Evolutionary conservation across 2,797 vertebrate genomes (phyloP), one percentile per base, ranked within the genome.

Genomic region (Erpetoichthys calabaricus): DNA sequence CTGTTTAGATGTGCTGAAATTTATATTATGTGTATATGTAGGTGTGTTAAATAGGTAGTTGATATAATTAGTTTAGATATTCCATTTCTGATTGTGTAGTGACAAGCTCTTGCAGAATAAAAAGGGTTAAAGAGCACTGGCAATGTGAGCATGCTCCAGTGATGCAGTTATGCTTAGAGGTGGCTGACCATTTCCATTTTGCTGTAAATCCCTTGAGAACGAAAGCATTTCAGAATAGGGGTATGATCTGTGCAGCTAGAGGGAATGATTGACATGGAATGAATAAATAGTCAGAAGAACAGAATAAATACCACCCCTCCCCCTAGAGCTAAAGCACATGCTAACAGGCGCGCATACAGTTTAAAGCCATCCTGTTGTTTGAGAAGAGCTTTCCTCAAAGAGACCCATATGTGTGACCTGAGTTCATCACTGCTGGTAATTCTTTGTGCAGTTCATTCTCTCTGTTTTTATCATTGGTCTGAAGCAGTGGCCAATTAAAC

Each of bases 221-320:
- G 57, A 71, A 68, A 58, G 57, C 46, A 5, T 68, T 78, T 77
- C 63, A 57, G 69, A 67, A 66, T 0, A 49, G 1, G 60, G 55
- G 57, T 64, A 62, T 68, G 67, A 65, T 63, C 67, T 63, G 49
- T 47, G 63, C 60, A 67, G 51, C 58, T 60, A 42, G 42, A 62
- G 57, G 63, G 65, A 67, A 55, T 68, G 68, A 71, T 65, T 70
- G 75, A 67, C 65, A 59, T 42, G 62, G 62, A 74, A 67, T 73
- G 62, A 71, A 75, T 66, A 68, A 74, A 69, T 68, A 65, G 55
- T 64, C 62, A 59, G 64, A 72, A 68, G 60, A 69, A 57, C 47
- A 63, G 65, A 68, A 70, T 74, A 69, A 76, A 75, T 72, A 61
- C 45, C 58, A 59, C 54, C 49, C 53, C 58, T 60, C 71, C 52